Percentiles rank a stretch among this genome's conserved stretches.
Conservation (phyloP, 2,113 vertebrate species). For the Plecotus auritus region DNA sequence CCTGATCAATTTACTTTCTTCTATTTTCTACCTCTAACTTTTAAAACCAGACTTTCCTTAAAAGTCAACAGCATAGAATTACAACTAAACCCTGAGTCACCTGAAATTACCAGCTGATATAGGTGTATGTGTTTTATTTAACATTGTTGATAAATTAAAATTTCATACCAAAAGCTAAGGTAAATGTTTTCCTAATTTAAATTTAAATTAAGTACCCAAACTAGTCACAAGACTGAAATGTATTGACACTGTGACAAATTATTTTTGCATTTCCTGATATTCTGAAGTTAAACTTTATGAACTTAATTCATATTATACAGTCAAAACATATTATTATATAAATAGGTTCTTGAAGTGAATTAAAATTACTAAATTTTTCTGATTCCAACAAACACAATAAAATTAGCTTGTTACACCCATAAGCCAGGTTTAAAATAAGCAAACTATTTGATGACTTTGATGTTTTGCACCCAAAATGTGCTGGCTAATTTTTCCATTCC, state of each 20-base stretch:
- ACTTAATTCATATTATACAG: neutral
- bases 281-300: conserved; percentile 14
- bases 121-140: neutral
- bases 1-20: conserved; percentile 1
- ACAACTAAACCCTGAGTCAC: neutral
- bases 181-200: neutral
- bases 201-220: conserved; percentile 39
- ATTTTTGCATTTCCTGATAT: conserved; percentile 38
- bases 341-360: conserved; percentile 51
- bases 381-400: conserved; percentile 75
- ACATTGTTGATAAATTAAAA: conserved; percentile 30
- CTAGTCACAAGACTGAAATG: neutral
- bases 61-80: neutral
- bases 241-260: neutral
- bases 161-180: conserved; percentile 6
- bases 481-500: conserved; percentile 89
- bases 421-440: conserved; percentile 85
- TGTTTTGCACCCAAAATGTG: conserved; percentile 88
- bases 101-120: neutral
- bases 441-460: conserved; percentile 87
- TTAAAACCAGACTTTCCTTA: neutral
- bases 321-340: conserved; percentile 8
- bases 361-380: conserved; percentile 74
- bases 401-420: conserved; percentile 82
- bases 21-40: neutral